phyloP scores from a whole-genome alignment of 2,113 vertebrate species.

The Archocentrus centrarchus region DNA sequence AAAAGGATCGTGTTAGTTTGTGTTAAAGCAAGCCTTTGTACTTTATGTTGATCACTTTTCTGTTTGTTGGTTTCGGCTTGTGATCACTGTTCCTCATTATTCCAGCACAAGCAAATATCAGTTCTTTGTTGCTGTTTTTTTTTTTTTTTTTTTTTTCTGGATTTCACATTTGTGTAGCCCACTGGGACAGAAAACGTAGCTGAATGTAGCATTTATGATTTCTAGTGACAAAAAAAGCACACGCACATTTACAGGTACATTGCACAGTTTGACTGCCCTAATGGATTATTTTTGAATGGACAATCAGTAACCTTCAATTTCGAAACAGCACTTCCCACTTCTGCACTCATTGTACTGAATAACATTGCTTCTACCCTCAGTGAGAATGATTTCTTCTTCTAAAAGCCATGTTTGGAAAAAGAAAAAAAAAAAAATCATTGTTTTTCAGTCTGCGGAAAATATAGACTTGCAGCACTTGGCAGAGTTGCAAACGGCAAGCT shows the following conservation, averaged over 20 bases:
- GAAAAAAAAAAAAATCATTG: not conserved
- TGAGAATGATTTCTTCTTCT: not conserved
- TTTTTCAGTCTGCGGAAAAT: conserved; percentile 40
- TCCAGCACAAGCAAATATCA: not conserved
- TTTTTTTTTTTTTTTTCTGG: not conserved
- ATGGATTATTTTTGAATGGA: not conserved
- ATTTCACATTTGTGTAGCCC: not conserved
- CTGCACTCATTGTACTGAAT: not conserved
- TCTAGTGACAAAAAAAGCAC: not conserved
- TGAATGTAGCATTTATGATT: not conserved
- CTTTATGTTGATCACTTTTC: not conserved
- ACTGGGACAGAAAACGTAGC: not conserved
- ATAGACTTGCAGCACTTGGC: conserved; percentile 42
- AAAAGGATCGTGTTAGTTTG: not conserved
- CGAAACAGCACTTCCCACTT: not conserved
- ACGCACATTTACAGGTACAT: not conserved
- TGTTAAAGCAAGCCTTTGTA: not conserved
- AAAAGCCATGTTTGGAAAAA: conserved; percentile 23
- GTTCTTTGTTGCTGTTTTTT: not conserved
- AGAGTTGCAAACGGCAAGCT: conserved; percentile 22
- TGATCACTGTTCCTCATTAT: not conserved
- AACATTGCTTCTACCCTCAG: not conserved
- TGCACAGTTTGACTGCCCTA: not conserved
- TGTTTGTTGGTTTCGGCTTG: conserved; percentile 10
- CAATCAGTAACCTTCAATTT: not conserved